Evolutionary conservation across 92 coral and sea anemone genomes (phyloP), one percentile per base, ranked within the genome.

Genomic region (Palythoa grandis): DNA sequence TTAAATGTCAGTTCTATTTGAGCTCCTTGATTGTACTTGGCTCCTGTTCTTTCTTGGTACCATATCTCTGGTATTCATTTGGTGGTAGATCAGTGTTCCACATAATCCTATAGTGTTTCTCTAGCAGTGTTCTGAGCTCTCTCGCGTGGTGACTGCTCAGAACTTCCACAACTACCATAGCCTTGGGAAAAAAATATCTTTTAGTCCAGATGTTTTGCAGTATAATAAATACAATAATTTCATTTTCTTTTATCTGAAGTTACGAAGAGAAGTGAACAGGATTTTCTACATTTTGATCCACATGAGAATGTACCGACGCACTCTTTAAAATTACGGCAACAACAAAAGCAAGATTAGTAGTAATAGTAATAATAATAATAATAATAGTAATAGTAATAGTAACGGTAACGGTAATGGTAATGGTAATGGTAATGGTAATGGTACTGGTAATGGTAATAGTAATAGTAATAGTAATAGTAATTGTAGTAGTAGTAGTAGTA

Each of bases 151-250:
- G 88, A 50, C 87, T 86, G 70, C 88, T 90, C 22, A 92, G 88
- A 39, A 92, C 88, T 69, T 92, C 95, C 14, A 89, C 95, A 38
- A 84, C 92, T 10, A 86, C 77, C 74, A 89, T 92, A 15, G 88
- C 95, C 95, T 92, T 88, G 29, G 48, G 35, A 17, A 29, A 67
- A 50, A 14, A 12, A 19, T 13, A 1, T 57, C 4, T 13, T 57
- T 57, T 13, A 57, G n/a, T 57, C 17, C 7, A 17, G 16, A 57
- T 57, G 16, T 10, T 13, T 9, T 43, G 50, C 50, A 43, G 50
- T 3, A 43, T 3, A 43, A 1, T 43, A 43, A 43, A 43, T 29
- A 29, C 35, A 29, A 29, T 43, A 43, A 43, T 43, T 43, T 8
- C 9, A 5, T 43, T 43, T 43, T 43, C 50, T 43, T 5, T 43